Evolutionary conservation across 2,113 vertebrate genomes (phyloP).

Genomic region (Mola mola): DNA sequence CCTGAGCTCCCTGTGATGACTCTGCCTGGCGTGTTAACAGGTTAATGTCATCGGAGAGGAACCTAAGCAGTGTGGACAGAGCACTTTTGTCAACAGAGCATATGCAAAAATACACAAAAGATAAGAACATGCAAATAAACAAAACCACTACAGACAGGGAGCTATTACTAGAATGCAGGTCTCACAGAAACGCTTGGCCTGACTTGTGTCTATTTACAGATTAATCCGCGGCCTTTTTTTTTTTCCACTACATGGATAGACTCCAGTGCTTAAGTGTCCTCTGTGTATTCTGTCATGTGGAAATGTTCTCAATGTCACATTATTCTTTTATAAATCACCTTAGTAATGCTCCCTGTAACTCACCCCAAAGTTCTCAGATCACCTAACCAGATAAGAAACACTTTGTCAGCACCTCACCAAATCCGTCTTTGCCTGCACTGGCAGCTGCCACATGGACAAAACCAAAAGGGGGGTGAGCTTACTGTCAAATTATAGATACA

Average conservation of each 20-base stretch:
- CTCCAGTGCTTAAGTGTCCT: no score
- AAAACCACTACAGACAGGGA: conserved; percentile 10
- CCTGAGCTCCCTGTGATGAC: not conserved
- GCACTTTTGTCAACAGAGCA: conserved; percentile 3
- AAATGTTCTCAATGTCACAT: conserved; percentile 82
- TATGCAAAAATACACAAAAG: conserved; percentile 59
- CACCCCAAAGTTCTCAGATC: conserved; percentile 82
- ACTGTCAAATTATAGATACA: not conserved
- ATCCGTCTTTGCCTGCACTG: conserved; percentile 57
- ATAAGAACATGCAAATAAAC: conserved; percentile 7
- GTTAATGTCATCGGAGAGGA: conserved; percentile 11
- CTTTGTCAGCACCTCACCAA: conserved; percentile 72
- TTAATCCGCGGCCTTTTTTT: not conserved
- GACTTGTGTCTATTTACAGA: no score
- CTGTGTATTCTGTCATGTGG: conserved; percentile 54
- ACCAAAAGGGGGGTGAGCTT: conserved; percentile 24
- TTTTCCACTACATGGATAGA: conserved; percentile 15
- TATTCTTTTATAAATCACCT: conserved; percentile 82
- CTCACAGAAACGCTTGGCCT: no score
- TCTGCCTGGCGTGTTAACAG: no score
- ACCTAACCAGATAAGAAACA: conserved; percentile 78
- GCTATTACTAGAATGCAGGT: conserved; percentile 1
- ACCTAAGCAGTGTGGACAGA: conserved; percentile 4
- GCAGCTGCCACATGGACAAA: conserved; percentile 21
- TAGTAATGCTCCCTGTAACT: conserved; percentile 72